Base-by-base conservation (phyloP, 2,888 invertebrate genomes). In the Trilocha varians region DNA sequence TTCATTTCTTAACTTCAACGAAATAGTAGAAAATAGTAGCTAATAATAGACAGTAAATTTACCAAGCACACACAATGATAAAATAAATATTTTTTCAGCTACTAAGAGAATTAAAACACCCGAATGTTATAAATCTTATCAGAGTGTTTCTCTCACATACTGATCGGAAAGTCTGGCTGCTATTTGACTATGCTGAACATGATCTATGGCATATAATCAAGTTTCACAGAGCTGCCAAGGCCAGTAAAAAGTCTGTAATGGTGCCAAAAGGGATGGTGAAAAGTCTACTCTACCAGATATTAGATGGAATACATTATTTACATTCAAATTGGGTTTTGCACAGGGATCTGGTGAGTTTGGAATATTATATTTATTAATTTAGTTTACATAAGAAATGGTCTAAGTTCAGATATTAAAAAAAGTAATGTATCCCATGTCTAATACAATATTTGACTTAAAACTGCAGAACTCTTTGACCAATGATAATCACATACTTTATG, bases 151-250 rank as follows among this genome's bases (percentile, higher is more conserved):
- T 99, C 0, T 98, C 99, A 0, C 98, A 98, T 68, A 94, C 91
- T 59, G 98, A 98, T 66, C 89, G 98, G 32, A 98, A 98, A 88
- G 98, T 99, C 3, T 99, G 97, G 93, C 87, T 99, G 32, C 83
- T 99, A 8, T 98, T 99, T 84, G 99, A 99, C 72, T 99, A 97
- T 87, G 98, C 99, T 0, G 99, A 99, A 80, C 99, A 99, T 87
- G 99, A 99, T 85, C 80, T 99, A 43, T 99, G 99, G 99, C 99
- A 99, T 71, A 99, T 99, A 17, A 99, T 99, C 38, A 99, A 99
- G 84, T 99, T 96, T 71, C 99, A 99, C 71, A 88, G 99, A 63
- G 97, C 98, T 42, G 98, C 98, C 0, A 99, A 99, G 77, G 97
- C 97, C 5, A 97, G 95, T 63, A 98, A 99, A 67, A 98, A 98